Base-by-base conservation (phyloP, 2,888 invertebrate genomes). In the Drosophila greeni region DNA sequence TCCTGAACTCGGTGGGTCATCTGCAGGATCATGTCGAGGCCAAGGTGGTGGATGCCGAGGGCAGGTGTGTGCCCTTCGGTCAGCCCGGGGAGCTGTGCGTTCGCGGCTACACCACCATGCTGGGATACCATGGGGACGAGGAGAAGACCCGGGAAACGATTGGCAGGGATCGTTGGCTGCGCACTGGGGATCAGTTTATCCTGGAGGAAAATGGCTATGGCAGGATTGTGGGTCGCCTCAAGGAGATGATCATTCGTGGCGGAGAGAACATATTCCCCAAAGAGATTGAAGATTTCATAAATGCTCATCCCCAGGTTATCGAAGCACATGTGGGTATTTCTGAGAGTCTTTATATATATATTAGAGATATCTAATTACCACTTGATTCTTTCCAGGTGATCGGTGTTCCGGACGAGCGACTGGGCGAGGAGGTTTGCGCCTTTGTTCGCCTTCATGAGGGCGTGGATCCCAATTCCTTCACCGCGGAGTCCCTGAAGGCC, bases 201-300 rank as follows among this genome's bases (percentile, higher is more conserved):
- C 88, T 95, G 60, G 88, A 91, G 49, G 90, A 91, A 66, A 90
- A 93, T 72, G 94, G 94, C 1, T 94, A 93, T 82, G 92, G 92
- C 0, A 87, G 89, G 74, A 91, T 95, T 66, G 91, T 93, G 20
- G 95, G 95, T 0, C 90, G 95, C 52, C 83, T 93, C 14, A 95
- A 95, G 85, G 95, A 95, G 73, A 91, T 95, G 91, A 91, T 95
- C 43, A 94, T 94, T 56, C 89, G 95, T 45, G 95, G 95, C 5
- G 95, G 95, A n/a, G 94, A 95, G 87, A 95, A 95, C 83, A 92
- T 95, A 57, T 95, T 92, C 85, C 95, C 95, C 0, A 91, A 91
- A 90, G 95, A 95, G 90, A 91, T 95, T 47, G 95, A 95, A 88
- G 91, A 94, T 70, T 91, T 93, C 68, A 85, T 95, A 2, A 92